Percentiles rank a stretch among this genome's conserved stretches.
Conservation (phyloP, 1,140 invertebrate species). For the Glossosoma conforme region DNA sequence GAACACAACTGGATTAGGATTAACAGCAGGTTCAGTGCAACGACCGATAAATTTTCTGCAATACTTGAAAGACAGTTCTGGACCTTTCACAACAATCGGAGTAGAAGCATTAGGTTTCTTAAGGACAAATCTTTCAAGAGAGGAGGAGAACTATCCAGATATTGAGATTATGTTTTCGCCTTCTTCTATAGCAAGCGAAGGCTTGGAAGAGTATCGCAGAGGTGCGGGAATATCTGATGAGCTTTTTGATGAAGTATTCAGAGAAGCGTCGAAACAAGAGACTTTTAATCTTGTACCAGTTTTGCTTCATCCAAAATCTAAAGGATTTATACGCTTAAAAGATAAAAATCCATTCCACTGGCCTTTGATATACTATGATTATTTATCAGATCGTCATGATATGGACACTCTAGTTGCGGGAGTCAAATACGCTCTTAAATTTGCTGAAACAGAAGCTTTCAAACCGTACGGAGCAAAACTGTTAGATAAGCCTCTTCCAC, state of each 20-base stretch:
- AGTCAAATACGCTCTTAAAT: conserved; percentile 57
- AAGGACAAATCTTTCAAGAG: too few relatives aligned
- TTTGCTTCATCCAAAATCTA: conserved; percentile 67
- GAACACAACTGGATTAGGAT: conserved; percentile 41
- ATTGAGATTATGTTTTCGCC: too few relatives aligned
- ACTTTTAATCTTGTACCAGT: conserved; percentile 71
- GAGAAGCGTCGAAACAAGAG: too few relatives aligned
- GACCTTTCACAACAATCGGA: conserved; percentile 43
- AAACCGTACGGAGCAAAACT: conserved; percentile 54
- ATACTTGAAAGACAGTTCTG: too few relatives aligned
- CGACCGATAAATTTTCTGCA: conserved; percentile 40
- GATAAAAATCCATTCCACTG: conserved; percentile 67
- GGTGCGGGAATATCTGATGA: too few relatives aligned
- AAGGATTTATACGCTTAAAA: conserved; percentile 61
- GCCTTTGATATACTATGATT: conserved; percentile 71
- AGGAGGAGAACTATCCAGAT: too few relatives aligned
- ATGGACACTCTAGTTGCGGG: conserved; percentile 62
- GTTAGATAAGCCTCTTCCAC: conserved; percentile 53
- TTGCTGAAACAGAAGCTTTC: conserved; percentile 57
- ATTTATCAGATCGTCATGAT: conserved; percentile 62
- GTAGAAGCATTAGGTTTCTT: conserved; percentile 49
- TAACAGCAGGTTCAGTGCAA: conserved; percentile 37
- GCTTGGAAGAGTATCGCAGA: too few relatives aligned
- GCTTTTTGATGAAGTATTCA: too few relatives aligned
- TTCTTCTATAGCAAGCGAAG: too few relatives aligned